These are phyloP conservation scores for Heteromurus nitidus DNA, from an alignment of 2,888 invertebrate species.

Conservation along the genomic window DNA sequence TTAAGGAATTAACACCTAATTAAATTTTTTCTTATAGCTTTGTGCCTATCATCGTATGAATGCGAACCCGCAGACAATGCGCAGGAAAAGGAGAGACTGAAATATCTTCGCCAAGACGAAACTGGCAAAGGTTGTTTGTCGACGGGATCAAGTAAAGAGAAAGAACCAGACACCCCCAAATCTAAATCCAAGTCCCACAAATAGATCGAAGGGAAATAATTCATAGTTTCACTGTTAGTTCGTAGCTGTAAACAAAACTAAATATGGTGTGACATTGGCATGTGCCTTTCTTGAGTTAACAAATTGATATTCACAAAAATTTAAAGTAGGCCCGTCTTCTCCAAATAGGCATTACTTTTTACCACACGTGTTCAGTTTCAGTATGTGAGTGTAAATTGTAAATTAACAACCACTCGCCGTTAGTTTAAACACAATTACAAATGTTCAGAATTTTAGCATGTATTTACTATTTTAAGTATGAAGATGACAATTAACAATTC, in stretches of 20 bases:
- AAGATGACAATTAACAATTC: no score
- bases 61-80: constrained; percentile 73
- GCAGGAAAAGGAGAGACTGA: constrained; percentile 73
- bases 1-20: not conserved
- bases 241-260: not conserved
- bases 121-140: constrained; percentile 57
- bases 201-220: constrained; percentile 7
- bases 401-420: no score
- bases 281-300: constrained; percentile 48
- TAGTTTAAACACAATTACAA: no score
- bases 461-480: no score
- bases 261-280: constrained; percentile 22
- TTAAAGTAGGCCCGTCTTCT: not conserved
- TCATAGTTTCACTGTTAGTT: not conserved
- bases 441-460: not conserved
- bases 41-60: constrained; percentile 72
- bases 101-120: constrained; percentile 71
- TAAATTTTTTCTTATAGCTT: constrained; percentile 56
- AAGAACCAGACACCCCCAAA: constrained; percentile 45
- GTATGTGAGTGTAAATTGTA: no score
- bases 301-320: not conserved
- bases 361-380: constrained; percentile 42
- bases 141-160: constrained; percentile 49
- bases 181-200: constrained; percentile 56
- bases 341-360: not conserved